phyloP scores from a whole-genome alignment of 2,113 vertebrate species.

The Phycodurus eques region DNA sequence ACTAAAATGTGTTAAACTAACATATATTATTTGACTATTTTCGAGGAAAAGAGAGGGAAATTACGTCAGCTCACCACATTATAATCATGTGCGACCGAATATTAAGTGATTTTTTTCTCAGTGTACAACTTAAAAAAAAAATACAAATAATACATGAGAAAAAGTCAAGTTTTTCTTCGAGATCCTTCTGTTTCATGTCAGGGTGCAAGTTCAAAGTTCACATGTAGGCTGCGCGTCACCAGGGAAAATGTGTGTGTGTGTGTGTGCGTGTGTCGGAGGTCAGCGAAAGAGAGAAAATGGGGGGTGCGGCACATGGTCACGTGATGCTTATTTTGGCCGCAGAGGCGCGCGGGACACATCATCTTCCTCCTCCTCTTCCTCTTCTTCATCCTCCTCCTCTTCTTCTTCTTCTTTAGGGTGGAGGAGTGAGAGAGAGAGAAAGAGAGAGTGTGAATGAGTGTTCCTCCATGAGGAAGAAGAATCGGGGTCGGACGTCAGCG shows the following conservation, averaged over 20 bases:
- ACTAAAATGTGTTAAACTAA: no score
- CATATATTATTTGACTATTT: no score
- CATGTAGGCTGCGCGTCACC: background rate
- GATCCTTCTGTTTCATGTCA: background rate
- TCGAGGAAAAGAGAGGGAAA: no score
- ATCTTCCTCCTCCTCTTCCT: background rate
- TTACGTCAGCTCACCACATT: no score
- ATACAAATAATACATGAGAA: background rate
- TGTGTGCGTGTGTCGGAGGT: background rate
- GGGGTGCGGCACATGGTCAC: conserved; percentile 4
- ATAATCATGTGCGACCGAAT: no score
- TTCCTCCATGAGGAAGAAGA: conserved; percentile 2
- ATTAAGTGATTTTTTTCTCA: background rate
- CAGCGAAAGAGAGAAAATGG: background rate
- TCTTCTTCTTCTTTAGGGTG: background rate
- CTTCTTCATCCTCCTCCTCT: background rate
- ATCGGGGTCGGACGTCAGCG: conserved; percentile 1
- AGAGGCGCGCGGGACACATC: background rate
- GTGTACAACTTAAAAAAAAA: no score
- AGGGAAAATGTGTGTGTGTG: background rate
- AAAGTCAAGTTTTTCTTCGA: background rate
- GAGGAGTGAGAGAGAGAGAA: background rate
- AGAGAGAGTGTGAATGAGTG: background rate
- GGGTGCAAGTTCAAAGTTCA: conserved; percentile 5
- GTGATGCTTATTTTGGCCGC: conserved; percentile 3